Base-by-base conservation (phyloP, 2,888 invertebrate species). In the Celastrina argiolus region DNA sequence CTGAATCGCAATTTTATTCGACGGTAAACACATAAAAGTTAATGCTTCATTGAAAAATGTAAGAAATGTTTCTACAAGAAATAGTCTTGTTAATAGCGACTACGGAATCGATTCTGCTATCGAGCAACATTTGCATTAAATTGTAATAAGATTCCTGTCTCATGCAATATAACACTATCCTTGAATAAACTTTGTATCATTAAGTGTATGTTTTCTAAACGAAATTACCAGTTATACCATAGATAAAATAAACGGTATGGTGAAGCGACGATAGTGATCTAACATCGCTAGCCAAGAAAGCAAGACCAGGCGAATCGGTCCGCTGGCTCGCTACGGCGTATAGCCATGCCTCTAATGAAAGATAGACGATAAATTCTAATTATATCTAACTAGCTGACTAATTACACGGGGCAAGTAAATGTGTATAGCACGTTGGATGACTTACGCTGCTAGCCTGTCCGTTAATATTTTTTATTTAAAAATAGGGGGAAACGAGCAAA, bases 341-440 rank as follows among this genome's bases (percentile, higher is more conserved):
- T 80, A 78, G 75, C 73, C 79, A 79, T 75, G 76, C 81, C 82
- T 80, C 79, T 82, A 83, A 85, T 84, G 80, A 80, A 83, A 85
- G 82, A 83, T 81, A 75, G 73, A 80, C 80, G 83, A 85, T 87
- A 83, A 82, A 82, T 80, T 82, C 81, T 86, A 86, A 86, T 87
- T 87, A 82, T 78, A 78, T 75, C 77, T 78, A 78, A 75, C 77
- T 78, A 78, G 75, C 77, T 80, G 78, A 77, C 77, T 82, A 84
- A 81, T 82, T 81, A 81, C 75, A 61, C 31, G 67, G 69, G 56
- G 64, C 42, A 65, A 39, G 65, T 51, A 51, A 7, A 56, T 58
- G 56, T 63, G 42, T 63, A 67, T 36, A 36, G 56, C 51, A 63
- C 56, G 56, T 36, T 36, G 22, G 12, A 31, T 31, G 31, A 31